A percentile compares a stretch with the other conserved stretches of the same genome.
Evolutionary conservation across 2,113 vertebrate species (phyloP).

Genomic region (Isurus oxyrinchus): DNA sequence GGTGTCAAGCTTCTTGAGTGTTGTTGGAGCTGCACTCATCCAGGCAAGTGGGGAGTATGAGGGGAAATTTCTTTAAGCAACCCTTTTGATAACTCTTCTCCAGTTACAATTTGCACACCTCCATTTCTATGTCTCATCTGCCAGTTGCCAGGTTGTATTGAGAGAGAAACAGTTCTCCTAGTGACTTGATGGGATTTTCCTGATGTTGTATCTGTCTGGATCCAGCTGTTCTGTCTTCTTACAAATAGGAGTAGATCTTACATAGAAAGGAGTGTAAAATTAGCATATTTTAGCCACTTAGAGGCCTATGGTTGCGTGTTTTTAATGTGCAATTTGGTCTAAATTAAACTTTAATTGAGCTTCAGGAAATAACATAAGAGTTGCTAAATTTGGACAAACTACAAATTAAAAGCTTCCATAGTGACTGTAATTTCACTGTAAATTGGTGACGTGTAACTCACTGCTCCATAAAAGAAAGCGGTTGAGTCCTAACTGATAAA

Average conservation of each 20-base stretch:
- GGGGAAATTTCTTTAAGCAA: neutral
- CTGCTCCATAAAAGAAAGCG: neutral
- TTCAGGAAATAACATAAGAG: slow-evolving; percentile 30
- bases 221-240: neutral
- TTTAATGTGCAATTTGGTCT: slow-evolving; percentile 16
- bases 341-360: slow-evolving; percentile 26
- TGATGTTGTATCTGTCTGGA: neutral
- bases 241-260: neutral
- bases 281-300: neutral
- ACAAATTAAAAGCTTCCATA: slow-evolving; percentile 32
- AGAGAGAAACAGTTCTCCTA: neutral
- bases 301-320: neutral
- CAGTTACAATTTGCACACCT: neutral
- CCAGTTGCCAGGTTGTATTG: neutral
- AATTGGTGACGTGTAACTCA: neutral
- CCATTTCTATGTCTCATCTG: neutral
- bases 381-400: slow-evolving; percentile 25
- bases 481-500: neutral
- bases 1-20: too few species aligned
- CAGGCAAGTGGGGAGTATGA: too few species aligned
- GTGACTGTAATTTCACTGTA: neutral
- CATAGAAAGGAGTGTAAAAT: neutral
- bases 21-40: too few species aligned
- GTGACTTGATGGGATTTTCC: neutral
- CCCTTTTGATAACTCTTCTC: neutral